Evolutionary conservation across 2,113 vertebrate genomes (phyloP).

Genomic region (Sciurus niger): DNA sequence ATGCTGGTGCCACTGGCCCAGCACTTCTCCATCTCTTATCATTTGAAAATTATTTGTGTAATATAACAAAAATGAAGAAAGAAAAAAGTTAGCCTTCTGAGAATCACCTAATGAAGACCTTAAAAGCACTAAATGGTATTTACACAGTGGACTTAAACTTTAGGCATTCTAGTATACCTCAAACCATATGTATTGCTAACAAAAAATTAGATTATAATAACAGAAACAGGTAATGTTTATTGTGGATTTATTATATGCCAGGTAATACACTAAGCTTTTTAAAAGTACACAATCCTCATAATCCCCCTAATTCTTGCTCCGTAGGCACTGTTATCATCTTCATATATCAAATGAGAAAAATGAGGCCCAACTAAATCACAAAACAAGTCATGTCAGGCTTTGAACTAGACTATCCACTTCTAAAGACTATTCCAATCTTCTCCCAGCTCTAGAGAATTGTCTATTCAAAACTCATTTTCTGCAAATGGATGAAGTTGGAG

Average conservation of each 20-base stretch:
- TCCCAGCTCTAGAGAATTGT: constrained; percentile 26
- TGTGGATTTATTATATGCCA: background rate
- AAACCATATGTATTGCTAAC: constrained; percentile 40
- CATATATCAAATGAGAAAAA: constrained; percentile 58
- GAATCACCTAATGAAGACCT: constrained; percentile 21
- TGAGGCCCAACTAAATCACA: constrained; percentile 15
- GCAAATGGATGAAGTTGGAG: too few species aligned
- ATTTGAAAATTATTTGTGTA: constrained; percentile 53
- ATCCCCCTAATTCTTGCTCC: background rate
- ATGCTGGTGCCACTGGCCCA: background rate
- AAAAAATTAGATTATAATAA: constrained; percentile 18
- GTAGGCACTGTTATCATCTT: constrained; percentile 5
- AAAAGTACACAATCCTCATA: constrained; percentile 27
- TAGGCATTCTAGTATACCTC: constrained; percentile 29
- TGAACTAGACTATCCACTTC: background rate
- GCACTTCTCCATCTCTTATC: constrained; percentile 33
- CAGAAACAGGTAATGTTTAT: background rate
- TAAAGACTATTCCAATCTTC: constrained; percentile 9
- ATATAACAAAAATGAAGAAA: constrained; percentile 30
- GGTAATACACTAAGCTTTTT: background rate
- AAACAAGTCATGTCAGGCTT: background rate
- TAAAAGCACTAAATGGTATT: constrained; percentile 29
- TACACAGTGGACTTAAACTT: constrained; percentile 37
- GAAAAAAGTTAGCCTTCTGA: constrained; percentile 33
- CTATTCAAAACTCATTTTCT: background rate